Evolutionary conservation across 2,888 invertebrate species (phyloP).

Genomic region (Drosophila aldrichi): DNA sequence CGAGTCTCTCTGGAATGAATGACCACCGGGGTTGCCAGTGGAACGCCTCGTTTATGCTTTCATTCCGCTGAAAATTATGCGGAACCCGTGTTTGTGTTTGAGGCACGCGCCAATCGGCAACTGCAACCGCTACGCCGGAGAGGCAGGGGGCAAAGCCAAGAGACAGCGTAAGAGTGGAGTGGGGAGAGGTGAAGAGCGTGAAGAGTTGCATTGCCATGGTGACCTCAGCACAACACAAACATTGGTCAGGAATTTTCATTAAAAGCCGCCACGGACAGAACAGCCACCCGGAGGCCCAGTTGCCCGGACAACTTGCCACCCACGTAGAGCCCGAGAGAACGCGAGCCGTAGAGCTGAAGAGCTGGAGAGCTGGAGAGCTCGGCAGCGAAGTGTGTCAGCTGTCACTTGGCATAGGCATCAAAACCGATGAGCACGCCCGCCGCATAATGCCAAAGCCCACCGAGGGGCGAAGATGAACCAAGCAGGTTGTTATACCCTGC

Average conservation of each 20-base stretch:
- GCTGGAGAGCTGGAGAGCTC: constrained; percentile 14
- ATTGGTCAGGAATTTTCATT: constrained; percentile 79
- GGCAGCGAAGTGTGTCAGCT: constrained; percentile 77
- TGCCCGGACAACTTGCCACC: constrained; percentile 67
- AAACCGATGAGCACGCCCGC: constrained; percentile 45
- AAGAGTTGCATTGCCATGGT: constrained; percentile 66
- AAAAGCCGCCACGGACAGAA: constrained; percentile 41
- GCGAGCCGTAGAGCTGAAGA: constrained; percentile 23
- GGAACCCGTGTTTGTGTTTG: constrained; percentile 73
- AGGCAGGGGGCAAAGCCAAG: neutral
- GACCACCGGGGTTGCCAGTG: constrained; percentile 64
- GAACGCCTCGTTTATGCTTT: constrained; percentile 76
- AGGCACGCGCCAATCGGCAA: constrained; percentile 70
- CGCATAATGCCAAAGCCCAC: constrained; percentile 10
- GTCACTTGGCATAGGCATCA: constrained; percentile 78
- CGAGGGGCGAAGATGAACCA: constrained; percentile 8
- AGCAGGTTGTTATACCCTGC: constrained; percentile 47
- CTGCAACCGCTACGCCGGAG: constrained; percentile 27
- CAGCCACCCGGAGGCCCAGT: constrained; percentile 23
- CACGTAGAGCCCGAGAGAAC: constrained; percentile 49
- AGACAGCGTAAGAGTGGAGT: neutral
- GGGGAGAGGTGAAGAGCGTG: neutral
- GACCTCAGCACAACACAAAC: constrained; percentile 73
- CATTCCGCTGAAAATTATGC: constrained; percentile 77
- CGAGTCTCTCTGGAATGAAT: constrained; percentile 21